These are phyloP conservation scores for Cyclophora albipunctata DNA, from an alignment of 2,888 invertebrate species.

Conservation along the genomic window DNA sequence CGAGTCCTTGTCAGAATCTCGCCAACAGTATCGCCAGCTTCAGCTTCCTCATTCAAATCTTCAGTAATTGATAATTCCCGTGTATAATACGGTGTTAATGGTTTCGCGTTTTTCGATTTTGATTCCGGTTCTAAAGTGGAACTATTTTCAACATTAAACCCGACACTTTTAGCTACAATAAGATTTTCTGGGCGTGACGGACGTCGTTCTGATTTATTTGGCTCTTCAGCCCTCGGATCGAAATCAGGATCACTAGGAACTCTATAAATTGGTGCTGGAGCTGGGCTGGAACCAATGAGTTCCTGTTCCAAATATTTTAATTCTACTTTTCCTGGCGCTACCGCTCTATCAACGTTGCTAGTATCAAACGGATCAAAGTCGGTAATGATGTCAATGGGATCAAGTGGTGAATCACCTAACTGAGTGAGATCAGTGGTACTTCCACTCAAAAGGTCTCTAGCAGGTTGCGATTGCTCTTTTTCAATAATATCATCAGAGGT, in stretches of 20 bases:
- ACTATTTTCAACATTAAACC: conserved; percentile 67
- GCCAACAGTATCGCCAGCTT: conserved; percentile 81
- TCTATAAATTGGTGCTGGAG: conserved; percentile 41
- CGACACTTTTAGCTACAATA: conserved; percentile 64
- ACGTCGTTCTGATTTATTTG: conserved; percentile 62
- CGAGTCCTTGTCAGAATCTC: conserved; percentile 72
- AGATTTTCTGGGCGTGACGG: conserved; percentile 80
- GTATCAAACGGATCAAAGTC: conserved; percentile 92
- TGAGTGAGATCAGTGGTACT: conserved; percentile 84
- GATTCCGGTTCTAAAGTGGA: conserved; percentile 67
- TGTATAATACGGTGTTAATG: conserved; percentile 87
- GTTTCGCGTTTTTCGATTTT: conserved; percentile 80
- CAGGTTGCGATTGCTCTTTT: conserved; percentile 52
- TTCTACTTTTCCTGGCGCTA: conserved; percentile 86
- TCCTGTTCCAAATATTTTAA: conserved; percentile 86
- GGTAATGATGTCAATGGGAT: conserved; percentile 74
- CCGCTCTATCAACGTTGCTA: conserved; percentile 81
- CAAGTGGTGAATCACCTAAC: conserved; percentile 80
- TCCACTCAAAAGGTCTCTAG: conserved; percentile 83
- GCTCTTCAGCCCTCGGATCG: conserved; percentile 83
- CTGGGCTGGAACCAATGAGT: conserved; percentile 72
- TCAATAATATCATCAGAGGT: conserved; percentile 68
- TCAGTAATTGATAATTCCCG: conserved; percentile 76
- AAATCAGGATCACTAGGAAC: conserved; percentile 85
- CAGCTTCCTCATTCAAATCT: conserved; percentile 68